Evolutionary conservation across 1,140 invertebrate species (phyloP), one percentile per base, ranked within the genome.

Genomic region (Drosophila setifemur): DNA sequence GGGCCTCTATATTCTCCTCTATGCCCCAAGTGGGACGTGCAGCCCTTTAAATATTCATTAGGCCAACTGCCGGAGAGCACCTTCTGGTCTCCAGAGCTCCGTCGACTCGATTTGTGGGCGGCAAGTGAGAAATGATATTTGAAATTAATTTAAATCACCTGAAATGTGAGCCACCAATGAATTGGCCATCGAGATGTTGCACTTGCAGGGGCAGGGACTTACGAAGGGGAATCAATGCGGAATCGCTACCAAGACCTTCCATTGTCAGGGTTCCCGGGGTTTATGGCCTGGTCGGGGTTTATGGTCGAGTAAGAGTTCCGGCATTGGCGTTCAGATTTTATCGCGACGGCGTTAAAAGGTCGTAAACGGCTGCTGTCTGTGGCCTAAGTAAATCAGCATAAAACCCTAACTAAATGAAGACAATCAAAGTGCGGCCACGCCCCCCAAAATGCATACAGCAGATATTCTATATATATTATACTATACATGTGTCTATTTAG

Each of bases 331-430:
- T 67, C 66, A 79, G 64, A 86, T 81, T 86, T 85, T 85, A 81
- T 85, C 81, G 77, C 72, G 44, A 12, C 28, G 26, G 69, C 78
- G 79, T 83, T 85, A 85, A 74, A 71, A 70, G 63, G 74, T 86
- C 79, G 71, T 85, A 85, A 85, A 86, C 44, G 73, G 40, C 40
- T 50, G 43, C 43, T 74, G 48, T 48, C 28, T 53, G 75, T 63
- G 81, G 71, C 75, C 81, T 86, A 86, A 86, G 81, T 86, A 86
- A 86, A 86, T 86, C 81, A 86, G 68, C 82, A 86, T 86, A 86
- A 86, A 86, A 86, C 82, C n/a, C 78, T 73, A 87, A 76, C 81
- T 81, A 81, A 86, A 86, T 86, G 81, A 86, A 86, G 81, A 86
- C 82, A 86, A 86, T 86, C 81, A 86, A 85, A 85, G 78, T 72